Percentiles rank a stretch among this genome's conserved stretches.
phyloP scores from a whole-genome alignment of 2,888 invertebrate species.

The Leucophenga maculata region DNA sequence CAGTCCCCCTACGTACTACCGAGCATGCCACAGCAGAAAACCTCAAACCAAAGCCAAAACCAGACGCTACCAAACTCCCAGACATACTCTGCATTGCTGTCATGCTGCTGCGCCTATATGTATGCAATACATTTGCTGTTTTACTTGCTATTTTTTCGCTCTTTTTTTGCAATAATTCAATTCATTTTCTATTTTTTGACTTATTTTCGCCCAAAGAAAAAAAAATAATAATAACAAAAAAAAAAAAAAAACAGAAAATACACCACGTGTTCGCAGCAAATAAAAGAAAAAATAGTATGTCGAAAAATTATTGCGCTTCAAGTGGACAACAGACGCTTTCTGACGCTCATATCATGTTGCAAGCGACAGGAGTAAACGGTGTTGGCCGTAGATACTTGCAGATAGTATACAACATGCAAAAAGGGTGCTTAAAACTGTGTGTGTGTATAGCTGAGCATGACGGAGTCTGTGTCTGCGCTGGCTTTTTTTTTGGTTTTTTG shows the following conservation, averaged over 20 bases:
- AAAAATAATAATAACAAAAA: conserved; percentile 34
- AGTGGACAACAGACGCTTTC: conserved; percentile 34
- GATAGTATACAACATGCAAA: too few relatives aligned
- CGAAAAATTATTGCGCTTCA: conserved; percentile 42
- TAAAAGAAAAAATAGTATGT: conserved; percentile 33
- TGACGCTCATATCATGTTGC: conserved; percentile 1
- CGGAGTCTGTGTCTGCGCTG: neutral
- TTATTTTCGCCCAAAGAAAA: conserved; percentile 49
- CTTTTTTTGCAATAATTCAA: conserved; percentile 68
- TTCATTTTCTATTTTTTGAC: conserved; percentile 68
- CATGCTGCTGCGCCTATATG: conserved; percentile 20
- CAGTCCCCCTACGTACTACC: neutral
- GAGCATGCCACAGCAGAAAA: neutral
- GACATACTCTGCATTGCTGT: conserved; percentile 27
- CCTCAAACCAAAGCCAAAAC: neutral
- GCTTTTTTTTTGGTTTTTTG: neutral
- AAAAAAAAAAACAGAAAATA: neutral
- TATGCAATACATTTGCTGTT: conserved; percentile 22
- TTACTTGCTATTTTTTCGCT: conserved; percentile 37
- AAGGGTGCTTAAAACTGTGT: neutral
- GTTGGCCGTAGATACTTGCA: neutral
- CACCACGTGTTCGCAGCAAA: conserved; percentile 15
- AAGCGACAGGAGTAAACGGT: conserved; percentile 43
- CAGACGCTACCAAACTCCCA: neutral
- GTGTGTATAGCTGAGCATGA: neutral